Conservation (phyloP, 2,888 invertebrate genomes). For the Gymnoscelis rufifasciata region DNA sequence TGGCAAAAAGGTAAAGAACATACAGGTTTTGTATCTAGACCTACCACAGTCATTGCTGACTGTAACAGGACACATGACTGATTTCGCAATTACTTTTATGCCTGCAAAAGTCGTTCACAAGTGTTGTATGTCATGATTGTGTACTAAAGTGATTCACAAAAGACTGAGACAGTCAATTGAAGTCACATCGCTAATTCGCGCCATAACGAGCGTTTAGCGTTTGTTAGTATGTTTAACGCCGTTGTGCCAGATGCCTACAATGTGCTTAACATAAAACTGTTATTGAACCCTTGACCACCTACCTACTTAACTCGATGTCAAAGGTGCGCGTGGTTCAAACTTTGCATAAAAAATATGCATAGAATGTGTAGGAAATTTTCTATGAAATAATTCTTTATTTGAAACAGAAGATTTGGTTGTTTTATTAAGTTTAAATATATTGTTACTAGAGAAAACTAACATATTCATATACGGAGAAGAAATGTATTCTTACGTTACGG, state of each 20-base stretch:
- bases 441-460: too few species aligned
- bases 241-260: constrained; percentile 23
- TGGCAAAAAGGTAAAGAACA: constrained; percentile 1
- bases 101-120: not conserved
- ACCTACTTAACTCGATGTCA: not conserved
- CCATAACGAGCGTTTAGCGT: constrained; percentile 54
- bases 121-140: not conserved
- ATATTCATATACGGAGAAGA: too few species aligned
- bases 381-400: too few species aligned
- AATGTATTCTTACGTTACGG: not conserved
- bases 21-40: not conserved
- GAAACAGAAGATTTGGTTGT: too few species aligned
- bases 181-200: constrained; percentile 52
- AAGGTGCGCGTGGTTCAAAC: not conserved
- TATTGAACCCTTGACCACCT: constrained; percentile 4
- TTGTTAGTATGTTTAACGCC: constrained; percentile 47
- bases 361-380: too few species aligned
- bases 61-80: not conserved
- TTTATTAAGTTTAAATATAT: too few species aligned
- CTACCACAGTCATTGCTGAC: not conserved
- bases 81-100: not conserved
- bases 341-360: too few species aligned
- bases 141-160: constrained; percentile 36
- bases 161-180: constrained; percentile 46
- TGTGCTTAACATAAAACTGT: constrained; percentile 8